phyloP scores from a whole-genome alignment of 2,113 vertebrate species.

The Thymallus thymallus region DNA sequence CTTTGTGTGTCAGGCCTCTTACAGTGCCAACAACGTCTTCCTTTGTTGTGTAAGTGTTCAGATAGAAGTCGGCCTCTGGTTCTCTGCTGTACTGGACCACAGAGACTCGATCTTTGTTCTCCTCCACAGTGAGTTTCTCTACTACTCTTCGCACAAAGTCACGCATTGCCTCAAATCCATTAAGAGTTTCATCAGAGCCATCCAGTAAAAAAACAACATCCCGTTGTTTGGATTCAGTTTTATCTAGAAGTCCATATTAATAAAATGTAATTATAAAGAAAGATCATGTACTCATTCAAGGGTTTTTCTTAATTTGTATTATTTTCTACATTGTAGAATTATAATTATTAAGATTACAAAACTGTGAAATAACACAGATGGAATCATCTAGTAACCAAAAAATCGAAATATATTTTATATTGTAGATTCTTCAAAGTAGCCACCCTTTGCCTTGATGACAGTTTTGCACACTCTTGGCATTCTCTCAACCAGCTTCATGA shows the following conservation, averaged over 20 bases:
- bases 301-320: no score
- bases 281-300: no score
- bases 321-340: no score
- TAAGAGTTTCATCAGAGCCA: slow-evolving; percentile 66
- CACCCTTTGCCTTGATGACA: no score
- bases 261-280: background rate
- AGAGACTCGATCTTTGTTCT: slow-evolving; percentile 59
- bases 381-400: no score
- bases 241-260: slow-evolving; percentile 26
- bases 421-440: no score
- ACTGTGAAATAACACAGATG: no score
- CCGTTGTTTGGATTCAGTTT: slow-evolving; percentile 41
- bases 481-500: no score
- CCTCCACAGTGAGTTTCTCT: slow-evolving; percentile 55
- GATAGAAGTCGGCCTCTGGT: slow-evolving; percentile 59
- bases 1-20: slow-evolving; percentile 56
- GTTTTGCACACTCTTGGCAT: no score
- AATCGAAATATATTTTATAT: no score
- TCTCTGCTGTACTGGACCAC: slow-evolving; percentile 67
- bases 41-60: slow-evolving; percentile 63
- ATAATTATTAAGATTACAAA: no score
- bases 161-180: slow-evolving; percentile 51
- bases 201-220: slow-evolving; percentile 76
- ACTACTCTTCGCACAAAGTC: slow-evolving; percentile 66
- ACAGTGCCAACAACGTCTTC: slow-evolving; percentile 47